Evolutionary conservation across 2,888 invertebrate genomes (phyloP).

Genomic region (Lomographa bimaculata): DNA sequence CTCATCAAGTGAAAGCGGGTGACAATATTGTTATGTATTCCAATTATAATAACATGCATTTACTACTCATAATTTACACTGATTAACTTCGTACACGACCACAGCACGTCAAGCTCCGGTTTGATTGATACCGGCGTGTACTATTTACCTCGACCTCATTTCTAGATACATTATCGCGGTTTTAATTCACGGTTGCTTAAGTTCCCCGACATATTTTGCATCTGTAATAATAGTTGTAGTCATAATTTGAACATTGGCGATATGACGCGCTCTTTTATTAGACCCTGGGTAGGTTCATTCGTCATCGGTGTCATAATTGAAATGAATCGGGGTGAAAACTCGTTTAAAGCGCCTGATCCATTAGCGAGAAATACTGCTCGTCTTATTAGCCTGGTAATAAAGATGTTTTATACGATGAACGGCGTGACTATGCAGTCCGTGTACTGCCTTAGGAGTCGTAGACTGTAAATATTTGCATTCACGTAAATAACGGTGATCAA

Average conservation of each 20-base stretch:
- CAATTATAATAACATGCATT: slow-evolving; percentile 11
- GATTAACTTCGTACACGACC: neutral
- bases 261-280: slow-evolving; percentile 12
- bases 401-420: slow-evolving; percentile 19
- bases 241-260: slow-evolving; percentile 16
- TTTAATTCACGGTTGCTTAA: slow-evolving; percentile 31
- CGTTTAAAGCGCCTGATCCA: slow-evolving; percentile 34
- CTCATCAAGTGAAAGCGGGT: slow-evolving; percentile 30
- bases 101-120: slow-evolving; percentile 9
- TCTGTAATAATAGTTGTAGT: slow-evolving; percentile 22
- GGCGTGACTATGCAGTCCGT: slow-evolving; percentile 8
- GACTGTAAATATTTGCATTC: too few species aligned
- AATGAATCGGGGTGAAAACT: slow-evolving; percentile 52
- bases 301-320: slow-evolving; percentile 46
- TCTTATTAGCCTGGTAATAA: slow-evolving; percentile 16
- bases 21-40: slow-evolving; percentile 41
- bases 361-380: slow-evolving; percentile 33
- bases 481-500: slow-evolving; percentile 4
- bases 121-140: slow-evolving; percentile 24
- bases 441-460: neutral
- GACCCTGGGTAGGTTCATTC: slow-evolving; percentile 19
- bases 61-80: neutral
- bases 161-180: slow-evolving; percentile 26
- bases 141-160: slow-evolving; percentile 37
- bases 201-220: slow-evolving; percentile 24